Conservation (phyloP, 1,140 invertebrate genomes). For the Drosophila oshimai region DNA sequence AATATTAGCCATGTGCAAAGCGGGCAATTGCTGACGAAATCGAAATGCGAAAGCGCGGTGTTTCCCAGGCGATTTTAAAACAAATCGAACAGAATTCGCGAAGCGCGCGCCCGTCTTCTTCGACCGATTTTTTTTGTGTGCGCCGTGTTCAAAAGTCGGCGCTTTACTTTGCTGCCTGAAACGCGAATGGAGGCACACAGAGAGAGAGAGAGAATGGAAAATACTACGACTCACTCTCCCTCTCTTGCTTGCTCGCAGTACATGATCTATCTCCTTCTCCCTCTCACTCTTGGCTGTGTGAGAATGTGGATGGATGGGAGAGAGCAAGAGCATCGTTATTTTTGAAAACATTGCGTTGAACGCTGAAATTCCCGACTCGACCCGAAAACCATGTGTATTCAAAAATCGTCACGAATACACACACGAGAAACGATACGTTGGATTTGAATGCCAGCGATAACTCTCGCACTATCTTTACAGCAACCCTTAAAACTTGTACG, state of each 20-base stretch:
- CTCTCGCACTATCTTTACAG: constrained; percentile 44
- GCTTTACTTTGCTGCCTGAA: too few relatives aligned
- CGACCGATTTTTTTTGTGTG: too few relatives aligned
- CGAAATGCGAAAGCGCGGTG: constrained; percentile 39
- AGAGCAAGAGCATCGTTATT: constrained; percentile 61
- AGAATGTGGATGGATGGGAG: background rate
- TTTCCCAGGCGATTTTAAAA: constrained; percentile 70
- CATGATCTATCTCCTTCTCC: background rate
- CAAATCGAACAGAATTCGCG: constrained; percentile 63
- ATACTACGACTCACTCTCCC: background rate
- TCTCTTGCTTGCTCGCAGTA: background rate
- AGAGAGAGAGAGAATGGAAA: background rate
- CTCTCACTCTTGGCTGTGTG: background rate
- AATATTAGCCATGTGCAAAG: constrained; percentile 35
- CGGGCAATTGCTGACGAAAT: constrained; percentile 52
- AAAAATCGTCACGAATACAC: constrained; percentile 41
- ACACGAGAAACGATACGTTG: constrained; percentile 48
- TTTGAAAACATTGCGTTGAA: constrained; percentile 67
- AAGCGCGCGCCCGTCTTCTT: constrained; percentile 48
- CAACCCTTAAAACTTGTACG: constrained; percentile 48
- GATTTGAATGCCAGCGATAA: constrained; percentile 53
- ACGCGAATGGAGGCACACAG: too few relatives aligned
- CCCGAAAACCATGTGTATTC: constrained; percentile 37
- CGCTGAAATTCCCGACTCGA: constrained; percentile 54
- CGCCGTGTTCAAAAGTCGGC: too few relatives aligned